phyloP scores from a whole-genome alignment of 2,888 invertebrate species.

The Amaurobius ferox region DNA sequence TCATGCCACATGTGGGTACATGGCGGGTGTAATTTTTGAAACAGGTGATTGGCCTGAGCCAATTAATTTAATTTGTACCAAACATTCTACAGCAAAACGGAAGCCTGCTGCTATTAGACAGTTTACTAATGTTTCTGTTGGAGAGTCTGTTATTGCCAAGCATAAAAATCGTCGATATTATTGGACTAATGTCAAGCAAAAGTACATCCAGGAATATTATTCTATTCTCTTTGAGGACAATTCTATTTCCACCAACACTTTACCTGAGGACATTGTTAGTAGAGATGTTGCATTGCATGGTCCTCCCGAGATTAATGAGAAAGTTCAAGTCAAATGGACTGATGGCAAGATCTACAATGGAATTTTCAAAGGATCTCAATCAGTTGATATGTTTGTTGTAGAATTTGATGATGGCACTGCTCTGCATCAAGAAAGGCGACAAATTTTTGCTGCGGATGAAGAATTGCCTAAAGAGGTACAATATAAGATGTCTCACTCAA shows the following conservation, averaged over 20 bases:
- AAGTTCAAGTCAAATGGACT: slow-evolving; percentile 81
- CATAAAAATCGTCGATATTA: slow-evolving; percentile 82
- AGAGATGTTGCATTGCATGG: slow-evolving; percentile 75
- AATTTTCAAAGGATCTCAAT: slow-evolving; percentile 78
- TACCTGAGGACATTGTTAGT: slow-evolving; percentile 80
- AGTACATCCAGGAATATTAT: slow-evolving; percentile 80
- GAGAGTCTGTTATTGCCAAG: slow-evolving; percentile 81
- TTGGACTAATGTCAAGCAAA: slow-evolving; percentile 80
- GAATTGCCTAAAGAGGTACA: slow-evolving; percentile 81
- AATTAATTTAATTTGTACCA: slow-evolving; percentile 77
- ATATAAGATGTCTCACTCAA: slow-evolving; percentile 77
- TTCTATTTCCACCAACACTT: slow-evolving; percentile 82
- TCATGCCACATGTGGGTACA: slow-evolving; percentile 82
- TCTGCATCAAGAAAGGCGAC: slow-evolving; percentile 79
- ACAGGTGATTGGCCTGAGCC: slow-evolving; percentile 78
- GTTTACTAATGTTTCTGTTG: slow-evolving; percentile 76
- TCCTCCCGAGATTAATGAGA: slow-evolving; percentile 79
- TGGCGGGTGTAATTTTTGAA: slow-evolving; percentile 80
- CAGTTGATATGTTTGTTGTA: slow-evolving; percentile 74
- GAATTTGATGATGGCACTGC: slow-evolving; percentile 79
- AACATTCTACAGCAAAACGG: slow-evolving; percentile 74
- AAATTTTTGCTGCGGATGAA: slow-evolving; percentile 81
- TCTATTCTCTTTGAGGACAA: slow-evolving; percentile 82
- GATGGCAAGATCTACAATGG: slow-evolving; percentile 80
- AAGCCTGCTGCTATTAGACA: slow-evolving; percentile 48